A percentile compares a stretch with the other conserved stretches of the same genome.
These are phyloP conservation scores for Mustelus asterias DNA, from an alignment of 2,113 vertebrate genomes.

Conservation along the genomic window DNA sequence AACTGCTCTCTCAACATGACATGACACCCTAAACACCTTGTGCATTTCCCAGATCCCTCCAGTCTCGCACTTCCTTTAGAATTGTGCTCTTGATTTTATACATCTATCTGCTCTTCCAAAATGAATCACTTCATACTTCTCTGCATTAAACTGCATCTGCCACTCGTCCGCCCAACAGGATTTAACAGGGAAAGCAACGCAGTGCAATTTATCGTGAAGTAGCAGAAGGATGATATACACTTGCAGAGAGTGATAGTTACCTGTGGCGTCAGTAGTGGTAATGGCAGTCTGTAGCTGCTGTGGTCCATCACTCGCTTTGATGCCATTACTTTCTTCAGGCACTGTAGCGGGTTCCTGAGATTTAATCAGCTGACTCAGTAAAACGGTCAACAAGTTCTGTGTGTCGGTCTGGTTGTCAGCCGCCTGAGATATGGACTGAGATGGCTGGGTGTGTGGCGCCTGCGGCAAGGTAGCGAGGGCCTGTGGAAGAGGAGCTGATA, in stretches of 20 bases:
- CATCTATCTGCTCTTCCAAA: not conserved
- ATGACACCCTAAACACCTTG: not conserved
- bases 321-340: slow-evolving; percentile 83
- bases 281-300: slow-evolving; percentile 46
- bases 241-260: not conserved
- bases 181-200: not conserved
- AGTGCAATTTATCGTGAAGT: not conserved
- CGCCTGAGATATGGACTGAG: slow-evolving; percentile 59
- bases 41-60: not conserved
- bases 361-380: slow-evolving; percentile 90
- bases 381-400: slow-evolving; percentile 82
- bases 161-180: not conserved
- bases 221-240: not conserved
- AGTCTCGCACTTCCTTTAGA: not conserved
- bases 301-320: slow-evolving; percentile 66
- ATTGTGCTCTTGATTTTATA: not conserved
- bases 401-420: slow-evolving; percentile 77
- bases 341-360: slow-evolving; percentile 68
- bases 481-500: slow-evolving; percentile 48
- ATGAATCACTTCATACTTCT: not conserved
- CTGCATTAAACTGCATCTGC: not conserved
- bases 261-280: not conserved
- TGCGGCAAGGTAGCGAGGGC: slow-evolving; percentile 53
- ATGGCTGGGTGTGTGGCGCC: slow-evolving; percentile 55
- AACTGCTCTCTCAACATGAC: not conserved